Conservation (phyloP, 30 jellyfish, hydroid and myxozoan genomes). For the Nemopilema nomurai region DNA sequence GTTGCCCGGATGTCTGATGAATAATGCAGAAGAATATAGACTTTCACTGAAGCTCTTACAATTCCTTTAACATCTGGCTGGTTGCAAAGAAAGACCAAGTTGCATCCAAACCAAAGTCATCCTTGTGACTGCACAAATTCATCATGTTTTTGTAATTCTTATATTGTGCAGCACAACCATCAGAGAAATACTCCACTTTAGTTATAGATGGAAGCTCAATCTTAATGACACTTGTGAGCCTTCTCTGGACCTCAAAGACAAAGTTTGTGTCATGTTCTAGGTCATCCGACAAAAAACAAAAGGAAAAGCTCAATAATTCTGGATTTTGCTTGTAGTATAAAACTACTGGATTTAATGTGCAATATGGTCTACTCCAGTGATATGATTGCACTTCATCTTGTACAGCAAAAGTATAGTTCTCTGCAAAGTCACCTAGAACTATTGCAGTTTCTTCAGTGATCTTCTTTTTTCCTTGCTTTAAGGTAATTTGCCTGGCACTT, state of each 20-base stretch:
- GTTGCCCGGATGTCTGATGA: too few relatives aligned
- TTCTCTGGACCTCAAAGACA: not conserved
- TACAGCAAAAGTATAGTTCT: slow-evolving; percentile 44
- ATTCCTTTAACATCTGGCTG: too few relatives aligned
- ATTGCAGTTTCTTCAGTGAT: not conserved
- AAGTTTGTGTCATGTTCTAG: not conserved
- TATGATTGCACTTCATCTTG: slow-evolving; percentile 64
- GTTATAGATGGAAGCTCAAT: not conserved
- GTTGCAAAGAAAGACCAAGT: slow-evolving; percentile 50
- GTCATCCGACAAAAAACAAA: not conserved
- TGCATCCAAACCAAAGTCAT: slow-evolving; percentile 47
- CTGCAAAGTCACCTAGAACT: slow-evolving; percentile 64
- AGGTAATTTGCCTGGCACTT: slow-evolving; percentile 50
- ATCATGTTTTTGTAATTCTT: slow-evolving; percentile 36
- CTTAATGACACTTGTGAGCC: not conserved
- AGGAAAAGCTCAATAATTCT: not conserved
- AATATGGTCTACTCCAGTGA: slow-evolving; percentile 61
- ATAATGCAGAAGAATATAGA: too few relatives aligned
- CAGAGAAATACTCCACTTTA: slow-evolving; percentile 27
- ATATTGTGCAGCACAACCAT: slow-evolving; percentile 64
- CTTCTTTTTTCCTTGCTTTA: slow-evolving; percentile 33
- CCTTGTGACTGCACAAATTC: slow-evolving; percentile 32
- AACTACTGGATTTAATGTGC: slow-evolving; percentile 43
- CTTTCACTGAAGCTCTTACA: too few relatives aligned
- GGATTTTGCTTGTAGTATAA: slow-evolving; percentile 13